phyloP scores from a whole-genome alignment of 2,113 vertebrate species.

The Bolborhynchus lineola region DNA sequence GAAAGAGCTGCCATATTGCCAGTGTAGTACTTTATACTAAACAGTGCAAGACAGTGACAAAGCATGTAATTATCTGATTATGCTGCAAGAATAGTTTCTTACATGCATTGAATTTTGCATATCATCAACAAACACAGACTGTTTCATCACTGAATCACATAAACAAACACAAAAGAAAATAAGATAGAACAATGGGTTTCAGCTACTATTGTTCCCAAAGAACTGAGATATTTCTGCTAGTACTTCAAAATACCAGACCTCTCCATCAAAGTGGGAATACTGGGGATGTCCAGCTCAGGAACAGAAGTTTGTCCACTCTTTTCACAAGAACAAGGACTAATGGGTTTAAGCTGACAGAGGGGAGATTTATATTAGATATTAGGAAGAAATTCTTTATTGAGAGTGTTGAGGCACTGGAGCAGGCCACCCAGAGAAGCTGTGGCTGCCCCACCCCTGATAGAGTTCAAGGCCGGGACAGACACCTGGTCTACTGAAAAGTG shows the following conservation, averaged over 20 bases:
- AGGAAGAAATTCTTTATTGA: neutral
- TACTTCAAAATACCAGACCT: neutral
- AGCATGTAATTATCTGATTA: slow-evolving; percentile 64
- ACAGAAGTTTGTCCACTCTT: neutral
- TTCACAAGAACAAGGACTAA: neutral
- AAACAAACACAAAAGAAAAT: slow-evolving; percentile 5
- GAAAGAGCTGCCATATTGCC: slow-evolving; percentile 42
- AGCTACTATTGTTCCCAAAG: neutral
- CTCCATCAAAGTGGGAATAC: neutral
- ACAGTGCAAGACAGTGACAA: slow-evolving; percentile 23
- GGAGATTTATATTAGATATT: neutral
- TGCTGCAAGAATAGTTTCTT: slow-evolving; percentile 5
- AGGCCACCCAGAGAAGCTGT: neutral
- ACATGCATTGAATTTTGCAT: slow-evolving; percentile 34
- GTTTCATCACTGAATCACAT: neutral
- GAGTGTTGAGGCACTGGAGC: neutral
- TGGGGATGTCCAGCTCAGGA: neutral
- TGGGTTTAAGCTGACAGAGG: neutral
- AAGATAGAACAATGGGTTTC: neutral
- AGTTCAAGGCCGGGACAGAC: neutral
- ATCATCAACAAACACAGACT: neutral
- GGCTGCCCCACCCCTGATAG: neutral
- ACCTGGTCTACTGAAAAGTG: neutral
- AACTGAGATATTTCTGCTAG: neutral
- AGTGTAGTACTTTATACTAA: slow-evolving; percentile 32